These are phyloP conservation scores for Alces alces DNA, from an alignment of 2,113 vertebrate genomes.

Conservation along the genomic window DNA sequence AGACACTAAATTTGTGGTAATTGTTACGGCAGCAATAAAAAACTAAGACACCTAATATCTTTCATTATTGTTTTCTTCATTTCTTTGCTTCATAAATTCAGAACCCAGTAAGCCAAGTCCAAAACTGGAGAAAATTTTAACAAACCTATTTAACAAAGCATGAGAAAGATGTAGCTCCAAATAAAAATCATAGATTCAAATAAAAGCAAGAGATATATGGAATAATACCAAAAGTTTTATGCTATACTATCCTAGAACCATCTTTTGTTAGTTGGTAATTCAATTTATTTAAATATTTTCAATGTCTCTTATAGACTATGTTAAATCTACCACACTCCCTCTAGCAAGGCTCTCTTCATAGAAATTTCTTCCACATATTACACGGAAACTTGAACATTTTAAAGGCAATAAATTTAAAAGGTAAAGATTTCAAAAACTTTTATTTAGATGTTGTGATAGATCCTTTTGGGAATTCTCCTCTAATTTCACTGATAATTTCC, in stretches of 20 bases:
- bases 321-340: not conserved
- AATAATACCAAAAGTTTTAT: not conserved
- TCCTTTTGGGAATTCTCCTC: not conserved
- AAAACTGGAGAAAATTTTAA: not conserved
- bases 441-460: not conserved
- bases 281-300: constrained; percentile 19
- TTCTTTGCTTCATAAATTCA: constrained; percentile 17
- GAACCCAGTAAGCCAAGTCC: not conserved
- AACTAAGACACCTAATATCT: not conserved
- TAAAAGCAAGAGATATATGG: not conserved
- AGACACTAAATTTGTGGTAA: not conserved
- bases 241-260: not conserved
- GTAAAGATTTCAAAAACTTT: not conserved
- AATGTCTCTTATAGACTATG: not conserved
- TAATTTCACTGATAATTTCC: not conserved
- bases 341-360: not conserved
- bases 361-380: not conserved
- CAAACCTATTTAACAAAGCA: not conserved
- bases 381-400: not conserved
- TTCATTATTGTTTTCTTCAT: not conserved
- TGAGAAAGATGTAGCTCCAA: not conserved
- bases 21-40: not conserved
- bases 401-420: not conserved
- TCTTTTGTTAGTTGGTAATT: not conserved
- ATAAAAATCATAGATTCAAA: not conserved